Base-by-base conservation (phyloP, 2,797 vertebrate species). In the Enteromius radiatus region DNA sequence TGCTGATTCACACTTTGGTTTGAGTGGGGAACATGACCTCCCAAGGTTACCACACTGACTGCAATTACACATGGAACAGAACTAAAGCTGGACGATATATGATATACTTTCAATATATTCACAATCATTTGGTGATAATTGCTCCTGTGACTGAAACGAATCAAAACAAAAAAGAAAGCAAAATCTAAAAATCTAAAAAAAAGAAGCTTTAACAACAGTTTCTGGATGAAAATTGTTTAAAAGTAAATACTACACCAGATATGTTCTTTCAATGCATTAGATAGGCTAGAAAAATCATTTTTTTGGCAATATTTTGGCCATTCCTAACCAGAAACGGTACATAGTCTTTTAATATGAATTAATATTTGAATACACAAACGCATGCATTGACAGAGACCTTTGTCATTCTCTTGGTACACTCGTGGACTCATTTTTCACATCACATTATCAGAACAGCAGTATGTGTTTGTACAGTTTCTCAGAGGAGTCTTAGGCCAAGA, bases 1-100 rank as follows among this genome's bases (percentile, higher is more conserved):
- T 89, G 92, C 92, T 93, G 93, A 94, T 92, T 93, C 93, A 92
- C 90, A 76, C 89, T 47, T 71, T 73, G 73, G 84, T 91, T 90
- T 89, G 68, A 56, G 67, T 47, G 63, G 26, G 31, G 21, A 69
- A 77, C 19, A 76, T 83, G 85, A 82, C 76, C 75, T 52, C 61
- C 43, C 71, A 80, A 82, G 83, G 83, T 80, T 83, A 73, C 17
- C 19, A 49, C 54, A 80, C 63, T 23, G 36, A 68, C 73, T 70
- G 43, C 41, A n/a, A 59, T 47, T 59, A 33, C 59, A 52, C 68
- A 64, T 1, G 4, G 31, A 67, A 41, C 4, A 31, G 12, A 68
- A 23, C 15, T n/a, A 67, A 54, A 28, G n/a, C 45, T 33, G 5
- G 14, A 2, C 7, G 3, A 21, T 11, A n/a, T 54, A n/a, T 36